phyloP scores from a whole-genome alignment of 2,113 vertebrate species.

The Pelodiscus sinensis region DNA sequence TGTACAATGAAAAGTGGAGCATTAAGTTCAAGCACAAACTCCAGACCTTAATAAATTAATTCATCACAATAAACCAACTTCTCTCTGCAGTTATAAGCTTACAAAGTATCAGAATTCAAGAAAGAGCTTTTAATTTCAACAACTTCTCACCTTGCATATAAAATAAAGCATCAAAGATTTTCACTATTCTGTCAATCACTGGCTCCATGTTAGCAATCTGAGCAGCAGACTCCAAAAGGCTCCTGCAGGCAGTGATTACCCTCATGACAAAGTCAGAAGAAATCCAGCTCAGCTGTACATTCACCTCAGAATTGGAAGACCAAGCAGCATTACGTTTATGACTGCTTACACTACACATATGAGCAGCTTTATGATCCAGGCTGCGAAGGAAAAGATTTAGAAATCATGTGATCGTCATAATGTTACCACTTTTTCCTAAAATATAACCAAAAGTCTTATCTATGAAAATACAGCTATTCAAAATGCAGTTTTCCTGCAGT shows the following conservation, averaged over 20 bases:
- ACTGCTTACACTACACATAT: neutral
- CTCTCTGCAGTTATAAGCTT: neutral
- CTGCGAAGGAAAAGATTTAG: slow-evolving; percentile 63
- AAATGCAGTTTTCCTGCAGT: neutral
- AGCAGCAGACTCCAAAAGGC: slow-evolving; percentile 77
- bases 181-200: slow-evolving; percentile 79
- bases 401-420: slow-evolving; percentile 42
- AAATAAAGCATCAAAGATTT: slow-evolving; percentile 88
- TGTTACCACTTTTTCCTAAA: neutral
- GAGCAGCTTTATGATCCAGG: slow-evolving; percentile 38
- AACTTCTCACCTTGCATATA: slow-evolving; percentile 86
- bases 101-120: neutral
- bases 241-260: slow-evolving; percentile 83
- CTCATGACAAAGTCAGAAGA: slow-evolving; percentile 75
- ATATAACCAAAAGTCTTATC: neutral
- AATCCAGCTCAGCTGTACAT: slow-evolving; percentile 78
- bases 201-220: slow-evolving; percentile 63
- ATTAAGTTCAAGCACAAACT: neutral
- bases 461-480: neutral
- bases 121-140: neutral
- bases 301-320: slow-evolving; percentile 29
- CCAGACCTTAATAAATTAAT: neutral
- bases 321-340: neutral
- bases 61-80: neutral
- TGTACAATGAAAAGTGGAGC: neutral